phyloP scores from a whole-genome alignment of 2,113 vertebrate species.

The Clinocottus analis region DNA sequence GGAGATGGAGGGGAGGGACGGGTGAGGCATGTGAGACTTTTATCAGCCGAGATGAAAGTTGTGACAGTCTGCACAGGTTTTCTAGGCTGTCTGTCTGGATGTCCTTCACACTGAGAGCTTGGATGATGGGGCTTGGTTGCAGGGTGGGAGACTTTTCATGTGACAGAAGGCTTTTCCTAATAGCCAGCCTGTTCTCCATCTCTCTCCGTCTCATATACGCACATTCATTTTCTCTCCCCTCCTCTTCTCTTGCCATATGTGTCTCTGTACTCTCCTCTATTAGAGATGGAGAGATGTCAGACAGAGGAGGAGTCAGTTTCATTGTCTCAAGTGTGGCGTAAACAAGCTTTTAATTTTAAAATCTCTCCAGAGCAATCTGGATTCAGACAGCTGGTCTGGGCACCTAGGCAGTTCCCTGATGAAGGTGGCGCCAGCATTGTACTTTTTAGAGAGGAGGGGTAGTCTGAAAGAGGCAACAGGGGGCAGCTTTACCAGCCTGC shows the following conservation, averaged over 20 bases:
- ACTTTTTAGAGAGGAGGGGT: slow-evolving; percentile 42
- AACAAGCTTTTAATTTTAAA: slow-evolving; percentile 64
- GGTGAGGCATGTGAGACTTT: slow-evolving; percentile 48
- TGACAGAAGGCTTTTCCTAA: slow-evolving; percentile 78
- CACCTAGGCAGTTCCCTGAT: slow-evolving; percentile 67
- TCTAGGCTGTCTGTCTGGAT: slow-evolving; percentile 63
- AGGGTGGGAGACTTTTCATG: slow-evolving; percentile 47
- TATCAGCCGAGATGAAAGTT: slow-evolving; percentile 62
- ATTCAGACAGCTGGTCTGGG: slow-evolving; percentile 44
- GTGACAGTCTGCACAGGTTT: slow-evolving; percentile 66
- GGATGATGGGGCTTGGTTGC: slow-evolving; percentile 61
- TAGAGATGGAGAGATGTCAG: slow-evolving; percentile 16
- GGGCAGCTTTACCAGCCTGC: slow-evolving; percentile 68
- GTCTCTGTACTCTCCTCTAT: slow-evolving; percentile 35
- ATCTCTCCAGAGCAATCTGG: slow-evolving; percentile 42
- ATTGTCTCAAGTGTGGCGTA: slow-evolving; percentile 30
- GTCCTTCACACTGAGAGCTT: slow-evolving; percentile 74
- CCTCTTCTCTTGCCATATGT: slow-evolving; percentile 42
- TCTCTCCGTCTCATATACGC: slow-evolving; percentile 22
- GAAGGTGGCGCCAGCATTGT: slow-evolving; percentile 65
- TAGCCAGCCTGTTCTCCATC: slow-evolving; percentile 73
- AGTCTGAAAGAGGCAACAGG: slow-evolving; percentile 68
- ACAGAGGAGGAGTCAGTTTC: slow-evolving; percentile 10
- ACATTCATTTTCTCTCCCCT: slow-evolving; percentile 6
- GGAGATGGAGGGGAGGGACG: slow-evolving; percentile 2